Conservation (phyloP, 1,140 invertebrate species). For the Brachionus paranguensis region DNA sequence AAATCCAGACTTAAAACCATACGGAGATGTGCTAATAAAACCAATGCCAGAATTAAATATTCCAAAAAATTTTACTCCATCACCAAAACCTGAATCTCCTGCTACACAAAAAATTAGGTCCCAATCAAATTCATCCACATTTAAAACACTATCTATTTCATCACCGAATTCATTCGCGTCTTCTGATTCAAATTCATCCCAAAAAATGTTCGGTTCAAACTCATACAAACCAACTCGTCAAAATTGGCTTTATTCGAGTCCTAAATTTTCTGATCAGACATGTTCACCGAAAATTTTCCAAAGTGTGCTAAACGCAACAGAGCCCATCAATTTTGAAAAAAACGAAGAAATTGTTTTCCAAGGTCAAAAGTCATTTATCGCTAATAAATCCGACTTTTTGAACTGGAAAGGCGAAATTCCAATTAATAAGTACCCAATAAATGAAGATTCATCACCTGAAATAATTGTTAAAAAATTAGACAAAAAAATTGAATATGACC, state of each 20-base stretch:
- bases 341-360: neutral
- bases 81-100: neutral
- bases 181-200: neutral
- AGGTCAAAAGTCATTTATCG: neutral
- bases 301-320: neutral
- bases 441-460: slow-evolving; percentile 36
- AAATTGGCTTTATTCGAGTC: neutral
- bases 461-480: neutral
- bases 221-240: neutral
- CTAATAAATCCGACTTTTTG: neutral
- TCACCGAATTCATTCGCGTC: neutral
- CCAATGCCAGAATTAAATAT: neutral
- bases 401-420: neutral
- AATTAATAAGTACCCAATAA: slow-evolving; percentile 20
- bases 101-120: neutral
- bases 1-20: neutral
- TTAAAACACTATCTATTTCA: neutral
- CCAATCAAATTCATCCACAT: neutral
- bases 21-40: neutral
- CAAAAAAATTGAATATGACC: slow-evolving; percentile 10
- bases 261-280: neutral
- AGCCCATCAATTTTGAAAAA: neutral
- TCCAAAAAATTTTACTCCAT: neutral
- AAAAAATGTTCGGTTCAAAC: neutral
- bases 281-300: neutral